Evolutionary conservation across 2,797 vertebrate species (phyloP).

Genomic region (Decapterus maruadsi): DNA sequence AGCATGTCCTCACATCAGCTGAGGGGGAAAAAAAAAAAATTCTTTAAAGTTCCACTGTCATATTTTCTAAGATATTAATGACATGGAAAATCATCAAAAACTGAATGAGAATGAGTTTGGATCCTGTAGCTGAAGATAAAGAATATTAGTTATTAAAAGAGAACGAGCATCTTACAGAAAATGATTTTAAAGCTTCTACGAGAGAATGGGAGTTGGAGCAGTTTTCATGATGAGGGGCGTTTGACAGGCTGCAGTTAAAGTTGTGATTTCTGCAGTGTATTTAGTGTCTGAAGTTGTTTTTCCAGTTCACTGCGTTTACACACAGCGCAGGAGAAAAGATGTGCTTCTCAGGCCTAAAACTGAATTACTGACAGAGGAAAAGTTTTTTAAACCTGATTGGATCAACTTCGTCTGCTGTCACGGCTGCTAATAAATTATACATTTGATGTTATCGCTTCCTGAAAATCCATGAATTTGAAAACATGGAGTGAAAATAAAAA

Average conservation of each 20-base stretch:
- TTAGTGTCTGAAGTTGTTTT: background rate
- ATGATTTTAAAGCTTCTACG: background rate
- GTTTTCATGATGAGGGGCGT: background rate
- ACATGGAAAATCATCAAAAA: background rate
- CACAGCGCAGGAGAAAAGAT: background rate
- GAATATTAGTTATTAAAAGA: conserved; percentile 2
- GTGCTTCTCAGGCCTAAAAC: conserved; percentile 2
- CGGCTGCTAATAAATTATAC: conserved; percentile 23
- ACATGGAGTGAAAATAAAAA: background rate
- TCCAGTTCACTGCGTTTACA: background rate
- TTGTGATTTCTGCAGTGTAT: background rate
- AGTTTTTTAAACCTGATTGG: background rate
- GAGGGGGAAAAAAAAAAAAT: background rate
- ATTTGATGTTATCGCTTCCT: conserved; percentile 12
- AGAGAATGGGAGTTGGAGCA: background rate
- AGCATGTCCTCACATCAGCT: background rate
- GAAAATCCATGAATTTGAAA: background rate
- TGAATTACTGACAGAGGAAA: background rate
- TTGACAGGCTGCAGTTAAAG: background rate
- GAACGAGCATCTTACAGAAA: background rate
- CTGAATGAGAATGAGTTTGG: background rate
- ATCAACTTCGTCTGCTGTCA: conserved; percentile 16
- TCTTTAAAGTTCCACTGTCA: no score
- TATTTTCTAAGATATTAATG: background rate
- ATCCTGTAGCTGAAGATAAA: conserved; percentile 3